Evolutionary conservation across 1,140 invertebrate genomes (phyloP).

Genomic region (Macrobrachium rosenbergii): DNA sequence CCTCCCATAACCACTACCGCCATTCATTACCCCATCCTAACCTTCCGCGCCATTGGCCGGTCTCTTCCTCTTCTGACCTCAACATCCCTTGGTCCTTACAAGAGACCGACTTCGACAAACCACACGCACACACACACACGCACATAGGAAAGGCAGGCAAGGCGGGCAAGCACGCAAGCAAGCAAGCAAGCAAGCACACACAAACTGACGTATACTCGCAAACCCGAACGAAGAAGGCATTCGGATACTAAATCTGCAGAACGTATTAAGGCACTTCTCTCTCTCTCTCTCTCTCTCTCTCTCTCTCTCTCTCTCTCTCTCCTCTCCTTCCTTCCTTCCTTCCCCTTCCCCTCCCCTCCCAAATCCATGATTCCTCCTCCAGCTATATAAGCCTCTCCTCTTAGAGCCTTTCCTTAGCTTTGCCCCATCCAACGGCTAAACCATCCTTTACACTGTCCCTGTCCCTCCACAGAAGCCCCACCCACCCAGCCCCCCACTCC

Average conservation of each 20-base stretch:
- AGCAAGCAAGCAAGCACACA: background rate
- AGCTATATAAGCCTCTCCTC: background rate
- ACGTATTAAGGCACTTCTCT: background rate
- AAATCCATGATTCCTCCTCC: too few species aligned
- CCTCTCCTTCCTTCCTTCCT: too few species aligned
- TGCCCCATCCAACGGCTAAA: too few species aligned
- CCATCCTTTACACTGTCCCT: background rate
- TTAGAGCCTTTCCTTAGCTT: background rate
- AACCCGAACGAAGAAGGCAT: constrained; percentile 5
- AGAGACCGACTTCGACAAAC: background rate
- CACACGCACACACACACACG: constrained; percentile 12
- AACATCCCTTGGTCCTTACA: constrained; percentile 19
- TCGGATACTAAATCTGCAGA: background rate
- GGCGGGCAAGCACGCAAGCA: background rate
- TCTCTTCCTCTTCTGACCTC: constrained; percentile 8
- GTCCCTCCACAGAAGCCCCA: background rate
- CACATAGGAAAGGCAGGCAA: background rate
- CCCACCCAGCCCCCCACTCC: background rate
- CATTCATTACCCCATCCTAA: background rate
- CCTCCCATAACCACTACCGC: background rate
- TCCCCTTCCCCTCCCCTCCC: too few species aligned
- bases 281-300: background rate
- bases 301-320: background rate
- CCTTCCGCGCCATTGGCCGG: constrained; percentile 34
- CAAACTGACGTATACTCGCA: constrained; percentile 34